A percentile compares a stretch with the other conserved stretches of the same genome.
Evolutionary conservation across 2,797 vertebrate species (phyloP).

Genomic region (Ctenopoma multispine): DNA sequence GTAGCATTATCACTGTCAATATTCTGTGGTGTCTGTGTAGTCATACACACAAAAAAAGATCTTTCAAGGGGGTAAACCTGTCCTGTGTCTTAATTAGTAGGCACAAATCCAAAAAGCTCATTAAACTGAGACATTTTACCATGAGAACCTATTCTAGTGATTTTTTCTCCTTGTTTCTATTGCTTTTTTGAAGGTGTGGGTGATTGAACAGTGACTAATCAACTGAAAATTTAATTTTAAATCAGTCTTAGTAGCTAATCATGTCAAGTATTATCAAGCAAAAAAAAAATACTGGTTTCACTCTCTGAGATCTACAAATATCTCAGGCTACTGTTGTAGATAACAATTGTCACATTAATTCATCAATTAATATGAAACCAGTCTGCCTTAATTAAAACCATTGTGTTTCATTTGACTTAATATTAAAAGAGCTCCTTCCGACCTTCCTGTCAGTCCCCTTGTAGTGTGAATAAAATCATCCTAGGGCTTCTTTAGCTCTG

Average conservation of each 20-base stretch:
- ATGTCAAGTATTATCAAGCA: neutral
- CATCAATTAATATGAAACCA: too few relatives aligned
- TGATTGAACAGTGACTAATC: neutral
- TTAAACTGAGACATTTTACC: neutral
- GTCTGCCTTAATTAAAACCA: neutral
- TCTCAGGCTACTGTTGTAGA: neutral
- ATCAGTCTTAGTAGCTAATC: neutral
- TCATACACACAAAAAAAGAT: neutral
- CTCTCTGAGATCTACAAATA: neutral
- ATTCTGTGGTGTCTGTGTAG: neutral
- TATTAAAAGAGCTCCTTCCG: neutral
- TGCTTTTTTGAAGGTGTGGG: neutral
- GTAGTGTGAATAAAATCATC: neutral
- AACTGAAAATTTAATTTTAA: neutral
- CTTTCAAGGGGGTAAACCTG: neutral
- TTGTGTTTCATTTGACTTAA: neutral
- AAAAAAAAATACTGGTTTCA: neutral
- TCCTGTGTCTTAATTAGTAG: conserved; percentile 1
- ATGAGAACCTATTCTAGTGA: too few relatives aligned
- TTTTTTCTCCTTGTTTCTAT: neutral
- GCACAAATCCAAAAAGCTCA: conserved; percentile 4
- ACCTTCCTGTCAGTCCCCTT: neutral
- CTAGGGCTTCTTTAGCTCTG: neutral
- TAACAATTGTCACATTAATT: conserved; percentile 5
- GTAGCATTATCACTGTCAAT: neutral